A percentile compares a stretch with the other conserved stretches of the same genome.
Evolutionary conservation across 2,888 invertebrate genomes (phyloP).

Genomic region (Tanaodytes sp.): DNA sequence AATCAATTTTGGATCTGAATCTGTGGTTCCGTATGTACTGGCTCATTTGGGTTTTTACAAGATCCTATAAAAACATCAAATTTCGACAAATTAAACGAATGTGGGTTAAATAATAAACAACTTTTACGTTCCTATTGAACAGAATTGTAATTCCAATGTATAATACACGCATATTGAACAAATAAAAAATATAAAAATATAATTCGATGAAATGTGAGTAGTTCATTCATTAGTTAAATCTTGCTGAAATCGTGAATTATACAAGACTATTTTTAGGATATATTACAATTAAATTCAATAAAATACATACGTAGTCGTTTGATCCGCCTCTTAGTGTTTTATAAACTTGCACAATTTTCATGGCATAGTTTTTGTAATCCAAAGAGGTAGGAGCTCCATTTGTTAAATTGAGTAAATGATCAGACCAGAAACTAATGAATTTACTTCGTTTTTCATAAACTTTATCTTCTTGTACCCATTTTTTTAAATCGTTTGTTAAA

Average conservation of each 20-base stretch:
- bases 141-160: too few species aligned
- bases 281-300: not conserved
- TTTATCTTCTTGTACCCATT: not conserved
- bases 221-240: too few species aligned
- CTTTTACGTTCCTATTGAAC: too few species aligned
- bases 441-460: conserved; percentile 6
- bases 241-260: too few species aligned
- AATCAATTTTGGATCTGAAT: not conserved
- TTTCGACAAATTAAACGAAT: too few species aligned
- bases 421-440: conserved; percentile 14
- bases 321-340: conserved; percentile 7
- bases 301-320: conserved; percentile 1
- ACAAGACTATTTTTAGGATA: too few species aligned
- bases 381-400: not conserved
- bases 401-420: conserved; percentile 11
- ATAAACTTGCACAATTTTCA: conserved; percentile 1
- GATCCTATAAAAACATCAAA: conserved; percentile 10
- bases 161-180: too few species aligned
- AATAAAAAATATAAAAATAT: too few species aligned
- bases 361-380: conserved; percentile 13
- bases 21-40: conserved; percentile 4
- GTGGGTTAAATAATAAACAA: too few species aligned
- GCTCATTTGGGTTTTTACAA: conserved; percentile 10
- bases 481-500: not conserved
- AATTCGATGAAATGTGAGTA: too few species aligned